Base-by-base conservation (phyloP, 2,797 vertebrate species). In the Galago senegalensis region DNA sequence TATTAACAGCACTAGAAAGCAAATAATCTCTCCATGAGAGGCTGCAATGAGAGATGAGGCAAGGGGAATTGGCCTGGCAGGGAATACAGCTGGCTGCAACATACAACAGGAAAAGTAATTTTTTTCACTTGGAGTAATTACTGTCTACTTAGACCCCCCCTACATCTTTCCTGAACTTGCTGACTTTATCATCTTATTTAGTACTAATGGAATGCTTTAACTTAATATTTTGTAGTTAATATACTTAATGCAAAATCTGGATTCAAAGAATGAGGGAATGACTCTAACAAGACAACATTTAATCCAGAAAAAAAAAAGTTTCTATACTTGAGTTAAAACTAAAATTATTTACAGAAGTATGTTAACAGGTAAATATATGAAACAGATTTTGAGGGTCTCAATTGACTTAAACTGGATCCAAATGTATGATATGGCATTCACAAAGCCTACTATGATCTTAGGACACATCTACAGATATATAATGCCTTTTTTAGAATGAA, bases 251-350 rank as follows among this genome's bases (percentile, higher is more conserved):
- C 7, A 91, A 67, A 95, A 87, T 70, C 43, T 81, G 23, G 31
- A 96, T 86, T 89, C 43, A 84, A 87, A 89, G 53, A 95, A 86
- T 23, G 16, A 93, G 40, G 21, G 25, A 79, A 20, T 70, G 46
- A 81, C 61, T 91, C 27, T 79, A 91, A 87, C 16, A 82, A 85
- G 75, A 89, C 31, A 84, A 89, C 43, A 93, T 89, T 91, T 85
- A 91, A 63, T 4, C 31, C 5, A 53, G 60, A 91, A 95, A 96
- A 73, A 73, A 53, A 53, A 53, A 53, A 75, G 46, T 27, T 79
- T 83, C 49, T 93, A 18, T 63, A 79, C 14, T 34, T 96, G 31
- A 21, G 86, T 89, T 93, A 93, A 93, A 88, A 92, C 31, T 93
- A 49, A 63, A 89, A 82, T 63, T 8, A 93, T 63, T 87, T 87